These are phyloP conservation scores for Eulemur rubriventer DNA, from an alignment of 2,797 vertebrate species.

Conservation along the genomic window DNA sequence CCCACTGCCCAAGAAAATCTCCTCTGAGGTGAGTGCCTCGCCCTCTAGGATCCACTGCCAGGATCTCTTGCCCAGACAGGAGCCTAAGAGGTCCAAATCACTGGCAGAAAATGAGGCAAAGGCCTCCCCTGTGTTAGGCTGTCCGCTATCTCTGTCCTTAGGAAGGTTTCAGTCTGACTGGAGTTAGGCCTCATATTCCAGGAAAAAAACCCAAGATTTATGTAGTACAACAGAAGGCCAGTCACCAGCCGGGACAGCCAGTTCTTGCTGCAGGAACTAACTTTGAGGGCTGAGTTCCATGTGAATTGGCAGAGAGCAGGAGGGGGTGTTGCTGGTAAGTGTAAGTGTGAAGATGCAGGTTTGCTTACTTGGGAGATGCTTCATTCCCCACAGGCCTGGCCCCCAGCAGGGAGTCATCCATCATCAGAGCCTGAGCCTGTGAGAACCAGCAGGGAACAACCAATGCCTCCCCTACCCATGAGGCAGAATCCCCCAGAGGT, in stretches of 20 bases:
- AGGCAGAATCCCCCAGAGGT: conserved; percentile 56
- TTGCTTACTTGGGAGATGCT: not conserved
- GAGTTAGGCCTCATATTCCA: not conserved
- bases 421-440: conserved; percentile 21
- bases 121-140: not conserved
- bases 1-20: conserved; percentile 69
- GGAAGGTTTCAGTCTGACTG: not conserved
- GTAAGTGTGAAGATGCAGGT: not conserved
- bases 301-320: not conserved
- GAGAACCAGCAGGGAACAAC: not conserved
- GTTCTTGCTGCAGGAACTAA: not conserved
- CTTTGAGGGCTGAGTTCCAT: not conserved
- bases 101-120: conserved; percentile 10
- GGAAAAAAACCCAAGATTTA: not conserved
- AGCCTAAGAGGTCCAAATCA: not conserved
- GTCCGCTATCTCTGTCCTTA: not conserved
- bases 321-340: not conserved
- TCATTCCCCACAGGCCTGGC: conserved; percentile 62
- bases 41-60: not conserved
- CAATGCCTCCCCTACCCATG: not conserved
- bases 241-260: not conserved
- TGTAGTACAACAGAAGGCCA: not conserved
- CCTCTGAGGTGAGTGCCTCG: conserved; percentile 50
- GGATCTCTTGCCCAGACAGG: not conserved
- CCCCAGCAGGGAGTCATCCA: conserved; percentile 46